A percentile compares a stretch with the other conserved stretches of the same genome.
Evolutionary conservation across 2,797 vertebrate genomes (phyloP).

Genomic region (Rousettus madagascariensis): DNA sequence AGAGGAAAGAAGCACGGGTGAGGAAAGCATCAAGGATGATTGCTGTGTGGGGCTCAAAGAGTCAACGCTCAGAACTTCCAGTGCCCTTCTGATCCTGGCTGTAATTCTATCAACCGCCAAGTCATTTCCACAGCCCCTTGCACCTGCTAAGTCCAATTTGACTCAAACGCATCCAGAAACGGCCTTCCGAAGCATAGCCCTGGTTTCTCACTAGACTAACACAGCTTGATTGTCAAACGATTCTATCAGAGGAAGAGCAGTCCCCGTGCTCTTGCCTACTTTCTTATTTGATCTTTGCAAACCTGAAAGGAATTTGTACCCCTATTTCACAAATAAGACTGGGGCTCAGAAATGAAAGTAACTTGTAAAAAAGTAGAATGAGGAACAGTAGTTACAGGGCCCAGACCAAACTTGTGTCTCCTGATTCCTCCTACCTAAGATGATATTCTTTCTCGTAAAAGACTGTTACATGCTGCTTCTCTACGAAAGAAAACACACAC

Average conservation of each 20-base stretch:
- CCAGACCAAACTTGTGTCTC: background rate
- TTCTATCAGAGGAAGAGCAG: background rate
- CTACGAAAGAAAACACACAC: background rate
- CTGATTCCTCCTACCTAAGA: background rate
- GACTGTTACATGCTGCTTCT: background rate
- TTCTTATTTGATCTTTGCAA: background rate
- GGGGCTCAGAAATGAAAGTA: conserved; percentile 8
- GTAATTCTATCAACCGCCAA: conserved; percentile 43
- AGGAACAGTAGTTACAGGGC: background rate
- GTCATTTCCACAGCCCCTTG: conserved; percentile 40
- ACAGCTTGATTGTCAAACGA: conserved; percentile 39
- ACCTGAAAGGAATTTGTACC: background rate
- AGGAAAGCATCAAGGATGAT: background rate
- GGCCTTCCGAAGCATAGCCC: background rate
- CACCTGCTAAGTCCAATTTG: conserved; percentile 61
- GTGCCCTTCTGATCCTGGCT: background rate
- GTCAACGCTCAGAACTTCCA: background rate
- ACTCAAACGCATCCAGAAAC: conserved; percentile 31
- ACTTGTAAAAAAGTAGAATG: background rate
- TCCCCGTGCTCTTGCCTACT: background rate
- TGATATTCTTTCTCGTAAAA: background rate
- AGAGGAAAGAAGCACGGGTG: fast-evolving
- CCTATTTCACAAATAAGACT: background rate
- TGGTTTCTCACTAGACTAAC: background rate
- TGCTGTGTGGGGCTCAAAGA: background rate